phyloP scores from a whole-genome alignment of 2,797 vertebrate genomes.

The Octomys mimax region DNA sequence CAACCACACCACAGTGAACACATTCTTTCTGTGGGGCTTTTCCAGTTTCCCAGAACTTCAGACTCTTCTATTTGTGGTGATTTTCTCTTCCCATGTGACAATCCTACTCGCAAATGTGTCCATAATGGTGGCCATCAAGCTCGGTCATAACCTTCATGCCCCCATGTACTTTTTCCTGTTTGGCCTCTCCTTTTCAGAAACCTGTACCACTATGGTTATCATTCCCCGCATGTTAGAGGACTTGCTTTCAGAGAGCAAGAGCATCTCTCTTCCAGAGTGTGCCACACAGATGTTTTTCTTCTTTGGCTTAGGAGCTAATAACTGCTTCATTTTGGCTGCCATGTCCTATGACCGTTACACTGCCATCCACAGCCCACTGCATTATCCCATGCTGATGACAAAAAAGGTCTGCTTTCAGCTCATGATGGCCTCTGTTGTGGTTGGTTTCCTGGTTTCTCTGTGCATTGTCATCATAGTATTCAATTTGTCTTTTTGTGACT shows the following conservation, averaged over 20 bases:
- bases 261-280: no score
- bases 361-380: conserved; percentile 58
- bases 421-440: conserved; percentile 10
- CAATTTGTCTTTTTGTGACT: conserved; percentile 58
- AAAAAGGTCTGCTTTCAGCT: neutral
- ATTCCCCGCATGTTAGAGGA: conserved; percentile 52
- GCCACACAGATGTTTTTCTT: conserved; percentile 53
- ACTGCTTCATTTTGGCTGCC: conserved; percentile 68
- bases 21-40: neutral
- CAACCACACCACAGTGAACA: neutral
- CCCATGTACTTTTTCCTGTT: conserved; percentile 74
- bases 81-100: conserved; percentile 69
- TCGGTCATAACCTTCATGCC: conserved; percentile 68
- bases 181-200: conserved; percentile 70
- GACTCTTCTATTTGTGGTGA: conserved; percentile 44
- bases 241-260: conserved; percentile 51
- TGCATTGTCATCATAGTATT: conserved; percentile 28
- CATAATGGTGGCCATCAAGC: conserved; percentile 68
- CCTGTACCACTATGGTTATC: conserved; percentile 33
- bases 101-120: conserved; percentile 65
- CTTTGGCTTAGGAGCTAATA: conserved; percentile 56
- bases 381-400: conserved; percentile 40
- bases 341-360: conserved; percentile 67
- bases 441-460: conserved; percentile 29
- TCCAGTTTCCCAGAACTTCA: conserved; percentile 64